These are phyloP conservation scores for Podiceps cristatus DNA, from an alignment of 2,113 vertebrate species.

Conservation along the genomic window DNA sequence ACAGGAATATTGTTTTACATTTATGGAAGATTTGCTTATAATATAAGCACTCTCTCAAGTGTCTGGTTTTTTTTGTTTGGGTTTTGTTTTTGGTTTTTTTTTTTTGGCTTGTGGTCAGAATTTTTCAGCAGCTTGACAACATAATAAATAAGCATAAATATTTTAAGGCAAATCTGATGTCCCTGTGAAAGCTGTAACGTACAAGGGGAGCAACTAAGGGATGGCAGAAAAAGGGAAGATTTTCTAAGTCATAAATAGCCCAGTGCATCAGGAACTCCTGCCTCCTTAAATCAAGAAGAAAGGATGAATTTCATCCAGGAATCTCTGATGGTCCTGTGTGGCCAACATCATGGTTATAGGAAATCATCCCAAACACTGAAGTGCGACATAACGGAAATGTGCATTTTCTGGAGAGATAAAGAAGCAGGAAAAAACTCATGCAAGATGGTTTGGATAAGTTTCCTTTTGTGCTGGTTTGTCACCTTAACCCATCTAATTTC, in stretches of 20 bases:
- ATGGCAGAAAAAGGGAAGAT: not conserved
- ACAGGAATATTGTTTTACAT: not conserved
- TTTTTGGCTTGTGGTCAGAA: not conserved
- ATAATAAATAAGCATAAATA: not conserved
- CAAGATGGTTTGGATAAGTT: not conserved
- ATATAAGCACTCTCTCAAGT: not conserved
- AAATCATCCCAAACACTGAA: not conserved
- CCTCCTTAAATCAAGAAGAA: not conserved
- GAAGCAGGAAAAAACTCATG: accelerated
- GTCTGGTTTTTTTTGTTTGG: no score
- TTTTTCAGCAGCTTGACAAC: not conserved
- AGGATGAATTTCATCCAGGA: not conserved
- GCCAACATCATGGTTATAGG: not conserved
- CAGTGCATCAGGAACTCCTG: not conserved
- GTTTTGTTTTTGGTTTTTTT: no score
- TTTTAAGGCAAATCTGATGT: not conserved
- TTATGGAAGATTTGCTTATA: not conserved
- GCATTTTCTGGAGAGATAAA: not conserved
- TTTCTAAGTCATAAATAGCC: not conserved
- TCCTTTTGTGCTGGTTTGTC: not conserved
- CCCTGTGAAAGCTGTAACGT: not conserved
- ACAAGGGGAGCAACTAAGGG: not conserved
- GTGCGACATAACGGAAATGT: accelerated
- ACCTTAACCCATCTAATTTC: not conserved
- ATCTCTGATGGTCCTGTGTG: not conserved